Percentiles rank a stretch among this genome's conserved stretches.
Evolutionary conservation across 2,113 vertebrate species (phyloP).

Genomic region (Laticauda colubrina): DNA sequence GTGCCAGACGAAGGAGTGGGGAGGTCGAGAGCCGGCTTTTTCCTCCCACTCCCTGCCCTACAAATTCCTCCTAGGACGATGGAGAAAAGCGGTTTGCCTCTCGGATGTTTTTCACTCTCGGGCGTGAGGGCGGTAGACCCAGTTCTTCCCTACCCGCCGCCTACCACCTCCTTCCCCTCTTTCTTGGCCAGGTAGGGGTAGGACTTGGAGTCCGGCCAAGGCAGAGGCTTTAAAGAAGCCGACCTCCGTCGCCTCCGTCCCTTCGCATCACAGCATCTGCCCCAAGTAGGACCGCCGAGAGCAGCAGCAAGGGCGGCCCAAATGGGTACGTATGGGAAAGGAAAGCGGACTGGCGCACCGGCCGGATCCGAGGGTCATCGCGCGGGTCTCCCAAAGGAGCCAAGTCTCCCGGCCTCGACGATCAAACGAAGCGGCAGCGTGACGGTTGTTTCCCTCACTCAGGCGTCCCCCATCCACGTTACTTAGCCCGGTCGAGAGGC

Average conservation of each 20-base stretch:
- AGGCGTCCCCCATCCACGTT: background rate
- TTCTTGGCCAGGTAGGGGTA: conserved; percentile 27
- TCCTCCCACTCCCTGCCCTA: background rate
- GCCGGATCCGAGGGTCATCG: background rate
- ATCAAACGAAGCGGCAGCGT: background rate
- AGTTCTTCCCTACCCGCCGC: conserved; percentile 5
- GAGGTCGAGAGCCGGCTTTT: background rate
- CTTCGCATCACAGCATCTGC: background rate
- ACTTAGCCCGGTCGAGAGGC: background rate
- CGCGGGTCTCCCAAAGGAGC: background rate
- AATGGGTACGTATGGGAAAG: conserved; percentile 8
- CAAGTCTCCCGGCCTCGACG: background rate
- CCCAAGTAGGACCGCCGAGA: background rate
- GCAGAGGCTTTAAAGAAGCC: conserved; percentile 22
- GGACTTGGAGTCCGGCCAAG: conserved; percentile 31
- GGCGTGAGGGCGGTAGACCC: conserved; percentile 25
- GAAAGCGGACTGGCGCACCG: background rate
- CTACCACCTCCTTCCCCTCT: conserved; percentile 16
- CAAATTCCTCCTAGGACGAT: background rate
- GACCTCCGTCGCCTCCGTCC: no score
- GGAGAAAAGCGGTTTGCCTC: background rate
- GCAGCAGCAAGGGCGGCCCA: background rate
- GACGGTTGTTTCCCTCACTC: background rate
- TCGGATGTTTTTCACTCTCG: background rate
- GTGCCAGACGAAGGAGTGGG: background rate